Base-by-base conservation (phyloP, 2,797 vertebrate species). In the Melanotaenia trifasciata region DNA sequence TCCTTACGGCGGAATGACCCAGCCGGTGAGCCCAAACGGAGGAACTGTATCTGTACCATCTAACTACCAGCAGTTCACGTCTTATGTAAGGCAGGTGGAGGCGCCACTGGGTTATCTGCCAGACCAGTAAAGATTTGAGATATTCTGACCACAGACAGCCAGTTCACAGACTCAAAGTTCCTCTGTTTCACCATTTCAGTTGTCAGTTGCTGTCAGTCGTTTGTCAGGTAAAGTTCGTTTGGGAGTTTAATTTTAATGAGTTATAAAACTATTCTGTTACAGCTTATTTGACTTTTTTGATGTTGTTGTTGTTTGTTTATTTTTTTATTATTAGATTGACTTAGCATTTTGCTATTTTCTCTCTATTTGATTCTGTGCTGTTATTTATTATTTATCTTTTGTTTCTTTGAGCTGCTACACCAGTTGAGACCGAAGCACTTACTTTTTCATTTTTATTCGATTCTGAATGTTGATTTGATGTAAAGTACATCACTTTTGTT, bases 21-120 rank as follows among this genome's bases (percentile, higher is more conserved):
- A 88, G 56, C 91, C 90, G 0, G n/a, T 89, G 74, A 94, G 91
- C 63, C 88, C 90, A 3, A 86, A 89, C 1, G 82, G 83, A 24
- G 81, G 70, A 61, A 67, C 71, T 3, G 65, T 85, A 1, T 80
- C 92, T 0, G 33, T 89, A 60, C 73, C 73, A 0, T 83, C 77
- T 57, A 87, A 18, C 63, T 90, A 87, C 84, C 88, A 81, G 66
- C 92, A 89, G 65, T 68, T 87, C 60, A 59, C 56, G 3, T 61
- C 79, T 2, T 92, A 75, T 0, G 56, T 38, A 0, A 64, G 84
- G 1, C 86, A 76, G 0, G 38, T 76, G 2, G 90, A 93, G 33
- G 53, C 71, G 20, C 70, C 86, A 2, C 18, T 72, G 0, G 2
- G 22, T 2, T 83, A 64, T 5, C 58, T 76, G 10, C 87, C 87